Conservation (phyloP, 2,113 vertebrate genomes). For the Phyllostomus hastatus region DNA sequence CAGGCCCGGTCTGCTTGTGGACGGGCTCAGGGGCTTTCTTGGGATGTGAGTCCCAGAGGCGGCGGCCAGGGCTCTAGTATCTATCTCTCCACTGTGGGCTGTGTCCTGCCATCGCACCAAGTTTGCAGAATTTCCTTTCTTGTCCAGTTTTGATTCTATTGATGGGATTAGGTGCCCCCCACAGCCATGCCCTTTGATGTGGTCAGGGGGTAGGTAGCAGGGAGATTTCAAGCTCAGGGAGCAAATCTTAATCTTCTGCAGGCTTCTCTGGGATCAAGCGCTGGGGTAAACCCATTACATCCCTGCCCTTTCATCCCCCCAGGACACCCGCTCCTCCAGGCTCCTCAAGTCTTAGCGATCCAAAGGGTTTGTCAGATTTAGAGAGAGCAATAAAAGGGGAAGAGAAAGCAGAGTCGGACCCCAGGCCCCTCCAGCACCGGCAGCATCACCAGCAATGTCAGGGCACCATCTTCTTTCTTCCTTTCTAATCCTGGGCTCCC, state of each 20-base stretch:
- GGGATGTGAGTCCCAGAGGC: neutral
- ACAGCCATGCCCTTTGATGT: conserved; percentile 66
- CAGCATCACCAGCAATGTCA: conserved; percentile 20
- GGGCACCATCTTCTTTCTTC: conserved; percentile 39
- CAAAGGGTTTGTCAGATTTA: conserved; percentile 56
- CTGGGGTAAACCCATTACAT: conserved; percentile 67
- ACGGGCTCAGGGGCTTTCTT: neutral
- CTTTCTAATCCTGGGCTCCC: conserved; percentile 44
- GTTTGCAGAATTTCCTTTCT: conserved; percentile 62
- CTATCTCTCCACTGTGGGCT: neutral
- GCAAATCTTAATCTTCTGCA: conserved; percentile 71
- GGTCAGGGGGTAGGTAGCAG: conserved; percentile 49
- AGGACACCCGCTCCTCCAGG: conserved; percentile 58
- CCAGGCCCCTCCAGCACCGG: neutral
- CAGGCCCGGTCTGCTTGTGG: neutral
- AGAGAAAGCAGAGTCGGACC: conserved; percentile 3
- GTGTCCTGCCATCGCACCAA: neutral
- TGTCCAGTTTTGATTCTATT: conserved; percentile 68
- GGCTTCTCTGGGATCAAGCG: conserved; percentile 46
- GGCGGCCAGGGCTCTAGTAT: neutral
- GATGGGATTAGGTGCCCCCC: conserved; percentile 68
- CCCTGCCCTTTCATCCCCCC: conserved; percentile 72
- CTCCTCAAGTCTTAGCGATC: conserved; percentile 5
- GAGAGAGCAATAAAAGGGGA: conserved; percentile 58
- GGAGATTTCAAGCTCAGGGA: conserved; percentile 55